Conservation (phyloP, 2,113 vertebrate genomes). For the Plecotus auritus region DNA sequence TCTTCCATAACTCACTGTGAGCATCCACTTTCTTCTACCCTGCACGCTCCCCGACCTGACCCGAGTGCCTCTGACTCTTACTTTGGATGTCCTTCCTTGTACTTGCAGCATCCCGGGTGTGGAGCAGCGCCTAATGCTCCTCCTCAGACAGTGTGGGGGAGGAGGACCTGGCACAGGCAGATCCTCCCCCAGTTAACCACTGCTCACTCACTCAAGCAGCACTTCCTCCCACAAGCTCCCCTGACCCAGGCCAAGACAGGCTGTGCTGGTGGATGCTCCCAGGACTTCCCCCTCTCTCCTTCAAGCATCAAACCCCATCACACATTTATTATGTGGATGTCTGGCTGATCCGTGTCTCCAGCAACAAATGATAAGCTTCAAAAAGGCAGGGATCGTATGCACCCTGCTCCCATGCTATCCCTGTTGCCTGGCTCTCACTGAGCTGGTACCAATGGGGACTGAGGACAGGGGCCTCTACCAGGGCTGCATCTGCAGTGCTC, state of each 20-base stretch:
- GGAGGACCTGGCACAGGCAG: accelerated
- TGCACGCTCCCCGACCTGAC: not conserved
- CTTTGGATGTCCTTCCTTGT: not conserved
- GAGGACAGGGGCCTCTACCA: not conserved
- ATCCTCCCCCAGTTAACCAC: not conserved
- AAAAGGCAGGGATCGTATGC: not conserved
- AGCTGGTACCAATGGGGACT: not conserved
- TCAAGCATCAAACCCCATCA: not conserved
- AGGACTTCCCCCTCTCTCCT: not conserved
- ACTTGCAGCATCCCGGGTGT: accelerated
- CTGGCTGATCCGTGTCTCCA: not conserved
- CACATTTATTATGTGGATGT: not conserved
- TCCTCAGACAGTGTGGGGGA: not conserved
- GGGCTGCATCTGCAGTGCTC: not conserved
- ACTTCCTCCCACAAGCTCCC: not conserved
- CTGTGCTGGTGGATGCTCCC: not conserved
- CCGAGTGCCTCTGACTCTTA: not conserved
- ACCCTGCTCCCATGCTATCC: not conserved
- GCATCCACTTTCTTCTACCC: not conserved
- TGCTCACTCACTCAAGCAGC: not conserved
- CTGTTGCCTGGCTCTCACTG: not conserved
- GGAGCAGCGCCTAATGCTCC: too few relatives aligned
- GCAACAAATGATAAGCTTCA: not conserved
- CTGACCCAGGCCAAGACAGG: not conserved
- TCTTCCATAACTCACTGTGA: not conserved